These are phyloP conservation scores for Matsumyia berberina DNA, from an alignment of 2,888 invertebrate species.

Conservation along the genomic window DNA sequence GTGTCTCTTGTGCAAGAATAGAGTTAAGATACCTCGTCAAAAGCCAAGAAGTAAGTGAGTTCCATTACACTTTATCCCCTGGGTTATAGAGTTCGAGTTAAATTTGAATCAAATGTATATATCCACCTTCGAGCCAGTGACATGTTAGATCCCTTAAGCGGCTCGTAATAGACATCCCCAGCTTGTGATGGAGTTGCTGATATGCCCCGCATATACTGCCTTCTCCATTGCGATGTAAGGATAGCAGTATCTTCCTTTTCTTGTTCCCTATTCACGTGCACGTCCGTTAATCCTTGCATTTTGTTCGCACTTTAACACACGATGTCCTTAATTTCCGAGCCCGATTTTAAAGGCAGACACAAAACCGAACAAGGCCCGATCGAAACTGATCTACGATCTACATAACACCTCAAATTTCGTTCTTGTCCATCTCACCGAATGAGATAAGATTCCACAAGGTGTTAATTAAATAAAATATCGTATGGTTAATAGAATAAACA, in stretches of 20 bases:
- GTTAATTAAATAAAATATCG: slow-evolving; percentile 61
- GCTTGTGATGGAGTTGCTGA: slow-evolving; percentile 81
- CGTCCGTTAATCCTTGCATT: slow-evolving; percentile 77
- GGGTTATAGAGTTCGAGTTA: background rate
- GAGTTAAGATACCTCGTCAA: too few species aligned
- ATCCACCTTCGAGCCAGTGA: slow-evolving; percentile 81
- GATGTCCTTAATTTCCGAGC: background rate
- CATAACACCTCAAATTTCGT: background rate
- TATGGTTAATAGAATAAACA: slow-evolving; percentile 7
- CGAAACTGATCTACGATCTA: slow-evolving; percentile 58
- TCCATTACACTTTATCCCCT: background rate
- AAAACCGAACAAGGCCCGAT: slow-evolving; percentile 31
- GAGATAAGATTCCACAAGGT: background rate
- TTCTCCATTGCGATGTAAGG: slow-evolving; percentile 80
- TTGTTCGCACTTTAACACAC: background rate
- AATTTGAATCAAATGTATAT: background rate
- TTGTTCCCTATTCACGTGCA: slow-evolving; percentile 80
- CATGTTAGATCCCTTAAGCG: slow-evolving; percentile 81
- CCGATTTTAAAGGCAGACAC: slow-evolving; percentile 9
- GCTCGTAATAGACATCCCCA: slow-evolving; percentile 81
- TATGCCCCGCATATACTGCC: slow-evolving; percentile 82
- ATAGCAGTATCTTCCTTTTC: slow-evolving; percentile 79
- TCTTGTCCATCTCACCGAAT: background rate
- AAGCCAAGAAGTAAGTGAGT: too few species aligned
- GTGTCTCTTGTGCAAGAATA: too few species aligned